Evolutionary conservation across 2,797 vertebrate genomes (phyloP), one percentile per base, ranked within the genome.

Genomic region (Sebastiscus tertius): DNA sequence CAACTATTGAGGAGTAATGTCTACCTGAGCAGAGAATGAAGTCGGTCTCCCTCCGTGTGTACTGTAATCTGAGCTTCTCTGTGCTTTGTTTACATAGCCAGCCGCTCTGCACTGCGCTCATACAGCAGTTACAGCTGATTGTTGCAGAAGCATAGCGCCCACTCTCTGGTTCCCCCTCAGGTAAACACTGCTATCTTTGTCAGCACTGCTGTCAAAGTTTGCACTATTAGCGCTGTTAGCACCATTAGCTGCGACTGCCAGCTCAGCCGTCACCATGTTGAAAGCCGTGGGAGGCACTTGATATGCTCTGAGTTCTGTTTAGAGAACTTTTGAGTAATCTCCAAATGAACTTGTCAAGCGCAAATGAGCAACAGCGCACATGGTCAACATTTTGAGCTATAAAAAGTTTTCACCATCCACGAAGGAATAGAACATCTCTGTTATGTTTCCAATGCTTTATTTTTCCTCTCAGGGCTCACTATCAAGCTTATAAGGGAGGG

Each of bases 371-470:
- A 5, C 29, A 52, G 52, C 4, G 26, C 20, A 58, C 20, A 52
- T n/a, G 5, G 5, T 27, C 26, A 33, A 31, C 1, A 42, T 36
- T 60, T 34, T 18, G 5, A 9, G 26, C 52, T 22, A 20, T 14
- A 54, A 59, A 52, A 33, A 20, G 8, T 31, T 61, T 59, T 59
- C 10, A 8, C 8, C 4, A 33, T 72, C 22, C 18, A 46, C 22
- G 11, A 49, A 9, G 65, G 13, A 42, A 42, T 3, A 67, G 5
- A 76, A 65, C 3, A 1, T 42, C 49, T 18, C 29, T 39, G 27
- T 36, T 46, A 16, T 49, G 52, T 79, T 80, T 75, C 4, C 61
- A 49, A n/a, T 39, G 52, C 27, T 84, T 79, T 68, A 59, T 8
- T 56, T 68, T 81, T 79, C 12, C 34, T 71, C 24, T 42, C 29